Evolutionary conservation across 2,797 vertebrate species (phyloP).

Genomic region (Picus viridis): DNA sequence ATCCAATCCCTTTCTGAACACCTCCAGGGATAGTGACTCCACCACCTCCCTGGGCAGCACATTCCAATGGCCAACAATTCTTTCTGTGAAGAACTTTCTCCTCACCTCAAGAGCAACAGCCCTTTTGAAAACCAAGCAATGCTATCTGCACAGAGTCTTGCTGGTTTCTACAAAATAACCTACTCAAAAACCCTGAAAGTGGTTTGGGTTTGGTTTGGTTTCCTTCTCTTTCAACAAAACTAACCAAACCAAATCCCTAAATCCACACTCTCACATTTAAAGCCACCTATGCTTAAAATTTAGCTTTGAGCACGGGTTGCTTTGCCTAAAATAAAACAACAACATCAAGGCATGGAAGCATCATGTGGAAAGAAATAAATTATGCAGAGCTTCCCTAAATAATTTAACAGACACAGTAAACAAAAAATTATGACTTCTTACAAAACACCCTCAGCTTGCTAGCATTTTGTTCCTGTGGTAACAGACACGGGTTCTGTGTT

Average conservation of each 20-base stretch:
- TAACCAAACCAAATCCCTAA: background rate
- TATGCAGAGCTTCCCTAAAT: conserved; percentile 47
- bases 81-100: too few relatives aligned
- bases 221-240: background rate
- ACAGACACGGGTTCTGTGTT: background rate
- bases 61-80: too few relatives aligned
- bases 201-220: background rate
- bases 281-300: background rate
- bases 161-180: background rate
- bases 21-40: too few relatives aligned
- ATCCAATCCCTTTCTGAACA: too few relatives aligned
- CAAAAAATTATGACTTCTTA: conserved; percentile 14
- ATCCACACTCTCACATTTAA: background rate
- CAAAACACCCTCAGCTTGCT: background rate
- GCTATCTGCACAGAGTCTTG: background rate
- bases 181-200: background rate
- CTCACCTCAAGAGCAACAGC: too few relatives aligned
- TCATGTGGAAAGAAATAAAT: conserved; percentile 31
- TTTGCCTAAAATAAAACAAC: background rate
- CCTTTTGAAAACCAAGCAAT: background rate
- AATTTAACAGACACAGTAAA: conserved; percentile 28
- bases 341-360: background rate
- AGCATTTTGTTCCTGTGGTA: conserved; percentile 19
- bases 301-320: background rate
- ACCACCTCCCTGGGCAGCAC: too few relatives aligned